Evolutionary conservation across 2,888 invertebrate genomes (phyloP).

Genomic region (Palloptera scutellata): DNA sequence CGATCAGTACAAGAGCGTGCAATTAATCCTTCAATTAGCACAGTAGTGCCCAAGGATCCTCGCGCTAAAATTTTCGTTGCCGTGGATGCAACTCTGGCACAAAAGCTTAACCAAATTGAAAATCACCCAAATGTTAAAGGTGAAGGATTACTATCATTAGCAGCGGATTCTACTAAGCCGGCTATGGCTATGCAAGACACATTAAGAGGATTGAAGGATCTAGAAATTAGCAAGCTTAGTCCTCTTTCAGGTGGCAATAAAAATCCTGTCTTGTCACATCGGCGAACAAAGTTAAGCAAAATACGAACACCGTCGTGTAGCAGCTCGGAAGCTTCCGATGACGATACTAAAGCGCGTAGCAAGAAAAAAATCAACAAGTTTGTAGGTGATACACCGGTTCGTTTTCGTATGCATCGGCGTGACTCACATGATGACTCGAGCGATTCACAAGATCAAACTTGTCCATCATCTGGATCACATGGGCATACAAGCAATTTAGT

Average conservation of each 20-base stretch:
- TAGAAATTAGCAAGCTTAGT: slow-evolving; percentile 59
- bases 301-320: slow-evolving; percentile 88
- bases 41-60: slow-evolving; percentile 66
- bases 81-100: slow-evolving; percentile 49
- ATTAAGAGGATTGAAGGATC: slow-evolving; percentile 54
- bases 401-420: slow-evolving; percentile 71
- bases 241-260: slow-evolving; percentile 54
- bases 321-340: slow-evolving; percentile 92
- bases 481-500: slow-evolving; percentile 55
- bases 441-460: slow-evolving; percentile 78
- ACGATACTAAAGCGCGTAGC: slow-evolving; percentile 78
- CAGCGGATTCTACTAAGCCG: slow-evolving; percentile 18
- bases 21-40: slow-evolving; percentile 36
- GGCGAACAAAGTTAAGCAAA: slow-evolving; percentile 75
- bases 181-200: slow-evolving; percentile 40
- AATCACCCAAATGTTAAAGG: slow-evolving; percentile 42
- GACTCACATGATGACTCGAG: slow-evolving; percentile 88
- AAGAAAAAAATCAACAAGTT: slow-evolving; percentile 83
- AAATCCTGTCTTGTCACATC: slow-evolving; percentile 65
- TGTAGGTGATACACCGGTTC: slow-evolving; percentile 68
- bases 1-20: slow-evolving; percentile 70
- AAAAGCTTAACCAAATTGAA: slow-evolving; percentile 55
- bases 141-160: slow-evolving; percentile 22
- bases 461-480: slow-evolving; percentile 54
- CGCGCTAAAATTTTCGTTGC: slow-evolving; percentile 67